A percentile compares a stretch with the other conserved stretches of the same genome.
phyloP scores from a whole-genome alignment of 2,888 invertebrate genomes.

The Onchidella celtica region DNA sequence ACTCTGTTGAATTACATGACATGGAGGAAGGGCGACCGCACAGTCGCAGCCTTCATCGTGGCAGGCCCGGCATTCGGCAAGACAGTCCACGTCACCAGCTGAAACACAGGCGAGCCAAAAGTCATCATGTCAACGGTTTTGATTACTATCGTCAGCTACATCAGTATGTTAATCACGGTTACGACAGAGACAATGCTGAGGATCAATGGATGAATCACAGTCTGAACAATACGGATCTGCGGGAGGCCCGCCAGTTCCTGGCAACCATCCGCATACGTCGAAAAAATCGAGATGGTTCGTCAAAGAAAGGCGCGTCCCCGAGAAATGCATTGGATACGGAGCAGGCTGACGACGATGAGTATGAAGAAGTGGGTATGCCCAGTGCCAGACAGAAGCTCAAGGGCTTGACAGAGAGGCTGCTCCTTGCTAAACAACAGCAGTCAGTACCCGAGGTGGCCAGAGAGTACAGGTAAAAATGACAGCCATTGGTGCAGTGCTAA shows the following conservation, averaged over 20 bases:
- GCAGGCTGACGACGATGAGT: slow-evolving; percentile 1
- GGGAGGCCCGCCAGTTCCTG: slow-evolving; percentile 14
- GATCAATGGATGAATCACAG: too few relatives aligned
- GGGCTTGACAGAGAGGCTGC: slow-evolving; percentile 38
- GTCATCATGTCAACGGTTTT: slow-evolving; percentile 1
- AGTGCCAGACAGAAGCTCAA: slow-evolving; percentile 25
- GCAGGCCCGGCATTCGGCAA: background rate
- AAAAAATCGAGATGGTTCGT: background rate
- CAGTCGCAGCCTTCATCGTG: background rate
- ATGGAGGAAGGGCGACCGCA: background rate
- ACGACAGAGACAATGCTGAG: background rate
- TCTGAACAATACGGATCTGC: slow-evolving; percentile 34
- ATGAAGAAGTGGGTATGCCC: slow-evolving; percentile 48
- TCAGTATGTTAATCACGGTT: background rate
- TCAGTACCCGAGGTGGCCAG: slow-evolving; percentile 32
- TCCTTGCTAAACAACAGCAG: slow-evolving; percentile 35
- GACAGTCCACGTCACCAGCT: background rate
- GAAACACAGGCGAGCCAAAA: slow-evolving; percentile 10
- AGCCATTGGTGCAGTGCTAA: too few relatives aligned
- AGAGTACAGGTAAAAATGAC: slow-evolving; percentile 35
- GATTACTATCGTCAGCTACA: slow-evolving; percentile 3
- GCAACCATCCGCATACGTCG: slow-evolving; percentile 34
- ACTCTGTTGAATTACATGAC: background rate
- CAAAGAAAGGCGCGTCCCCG: background rate
- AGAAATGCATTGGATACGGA: background rate